Evolutionary conservation across 2,797 vertebrate genomes (phyloP).

Genomic region (Neomorphus geoffroyi): DNA sequence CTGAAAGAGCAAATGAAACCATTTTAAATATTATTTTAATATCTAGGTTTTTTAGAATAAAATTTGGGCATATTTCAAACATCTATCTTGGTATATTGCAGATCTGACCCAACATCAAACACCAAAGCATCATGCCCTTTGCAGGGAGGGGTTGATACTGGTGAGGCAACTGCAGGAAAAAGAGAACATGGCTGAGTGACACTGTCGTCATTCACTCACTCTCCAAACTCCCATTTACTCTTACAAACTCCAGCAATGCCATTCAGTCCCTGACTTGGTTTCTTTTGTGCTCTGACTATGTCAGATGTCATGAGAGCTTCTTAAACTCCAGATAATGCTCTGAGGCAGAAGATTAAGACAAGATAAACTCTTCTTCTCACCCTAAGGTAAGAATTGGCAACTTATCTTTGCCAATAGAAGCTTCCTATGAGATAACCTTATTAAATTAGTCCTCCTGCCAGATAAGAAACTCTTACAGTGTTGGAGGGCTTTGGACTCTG

Average conservation of each 20-base stretch:
- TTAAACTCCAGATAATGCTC: not conserved
- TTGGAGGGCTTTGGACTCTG: not conserved
- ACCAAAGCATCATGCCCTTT: not conserved
- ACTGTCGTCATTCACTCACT: not conserved
- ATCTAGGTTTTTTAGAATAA: not conserved
- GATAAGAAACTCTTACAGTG: not conserved
- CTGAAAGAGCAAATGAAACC: not conserved
- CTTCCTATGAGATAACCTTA: not conserved
- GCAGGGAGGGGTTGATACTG: fast-evolving
- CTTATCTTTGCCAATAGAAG: not conserved
- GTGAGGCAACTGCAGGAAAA: not conserved
- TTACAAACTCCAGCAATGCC: not conserved
- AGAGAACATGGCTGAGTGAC: not conserved
- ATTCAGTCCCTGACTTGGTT: not conserved
- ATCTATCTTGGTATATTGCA: not conserved
- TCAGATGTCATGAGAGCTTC: not conserved
- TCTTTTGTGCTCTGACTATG: not conserved
- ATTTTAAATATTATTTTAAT: not conserved
- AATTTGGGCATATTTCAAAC: not conserved
- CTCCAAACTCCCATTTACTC: not conserved
- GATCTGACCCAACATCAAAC: not conserved
- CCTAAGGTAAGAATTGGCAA: not conserved
- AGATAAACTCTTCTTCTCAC: not conserved
- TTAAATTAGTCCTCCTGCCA: not conserved
- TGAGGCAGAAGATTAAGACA: not conserved